Conservation (phyloP, 23 tunicate species). For the Diplosoma virens region DNA sequence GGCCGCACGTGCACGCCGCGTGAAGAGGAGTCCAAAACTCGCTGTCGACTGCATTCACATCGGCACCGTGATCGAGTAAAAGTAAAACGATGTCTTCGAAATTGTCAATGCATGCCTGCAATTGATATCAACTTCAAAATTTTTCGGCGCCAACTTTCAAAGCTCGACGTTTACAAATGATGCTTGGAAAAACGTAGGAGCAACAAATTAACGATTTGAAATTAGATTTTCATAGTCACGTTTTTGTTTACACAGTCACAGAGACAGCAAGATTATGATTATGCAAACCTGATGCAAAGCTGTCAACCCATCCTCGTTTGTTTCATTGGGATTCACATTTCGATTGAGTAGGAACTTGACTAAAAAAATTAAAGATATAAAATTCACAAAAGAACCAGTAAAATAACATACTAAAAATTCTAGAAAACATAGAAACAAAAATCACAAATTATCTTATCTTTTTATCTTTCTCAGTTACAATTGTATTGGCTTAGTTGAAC, state of each 20-base stretch:
- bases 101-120: constrained; percentile 92
- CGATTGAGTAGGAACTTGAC: constrained; percentile 33
- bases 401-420: no score
- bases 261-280: no score
- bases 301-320: constrained; percentile 95
- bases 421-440: no score
- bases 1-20: constrained; percentile 96
- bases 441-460: no score
- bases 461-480: no score
- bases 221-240: neutral
- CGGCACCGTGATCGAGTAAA: constrained; percentile 64
- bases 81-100: constrained; percentile 86
- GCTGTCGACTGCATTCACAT: constrained; percentile 92
- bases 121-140: no score
- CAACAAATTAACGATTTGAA: neutral
- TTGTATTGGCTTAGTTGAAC: no score
- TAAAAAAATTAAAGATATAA: neutral
- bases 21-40: constrained; percentile 97
- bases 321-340: constrained; percentile 73
- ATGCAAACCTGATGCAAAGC: constrained; percentile 98
- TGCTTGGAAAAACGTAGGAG: no score
- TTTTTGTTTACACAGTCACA: no score
- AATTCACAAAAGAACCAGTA: neutral
- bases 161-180: no score
- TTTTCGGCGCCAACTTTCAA: no score